Evolutionary conservation across 2,113 vertebrate species (phyloP).

Genomic region (Chroicocephalus ridibundus): DNA sequence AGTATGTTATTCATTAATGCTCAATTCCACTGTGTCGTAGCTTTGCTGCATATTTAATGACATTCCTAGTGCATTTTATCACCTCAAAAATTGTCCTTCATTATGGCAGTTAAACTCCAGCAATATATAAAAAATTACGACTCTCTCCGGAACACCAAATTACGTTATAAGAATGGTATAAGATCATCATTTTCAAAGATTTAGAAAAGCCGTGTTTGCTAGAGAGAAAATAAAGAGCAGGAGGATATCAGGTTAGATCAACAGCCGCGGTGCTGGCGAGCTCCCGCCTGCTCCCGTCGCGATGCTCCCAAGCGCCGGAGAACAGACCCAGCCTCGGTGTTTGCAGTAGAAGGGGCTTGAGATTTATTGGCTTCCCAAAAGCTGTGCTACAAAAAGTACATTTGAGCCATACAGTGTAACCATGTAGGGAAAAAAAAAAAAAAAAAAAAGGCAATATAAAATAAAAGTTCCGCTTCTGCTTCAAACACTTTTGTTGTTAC

Average conservation of each 20-base stretch:
- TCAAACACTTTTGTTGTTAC: background rate
- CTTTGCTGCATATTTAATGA: slow-evolving; percentile 32
- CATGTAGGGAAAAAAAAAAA: background rate
- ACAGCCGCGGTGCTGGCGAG: background rate
- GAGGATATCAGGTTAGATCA: background rate
- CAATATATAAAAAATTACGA: slow-evolving; percentile 37
- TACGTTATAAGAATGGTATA: background rate
- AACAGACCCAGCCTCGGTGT: background rate
- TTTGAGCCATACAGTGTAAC: background rate
- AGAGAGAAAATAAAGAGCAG: background rate
- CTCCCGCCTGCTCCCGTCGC: background rate
- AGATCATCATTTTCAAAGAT: slow-evolving; percentile 2
- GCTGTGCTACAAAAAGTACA: background rate
- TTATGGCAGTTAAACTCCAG: slow-evolving; percentile 41
- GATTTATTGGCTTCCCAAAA: background rate
- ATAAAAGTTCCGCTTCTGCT: background rate
- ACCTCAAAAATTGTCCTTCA: slow-evolving; percentile 53
- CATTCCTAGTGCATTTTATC: slow-evolving; percentile 24
- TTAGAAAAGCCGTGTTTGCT: background rate
- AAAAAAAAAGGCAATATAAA: background rate
- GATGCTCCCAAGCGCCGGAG: rapidly evolving
- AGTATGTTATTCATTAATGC: slow-evolving; percentile 34
- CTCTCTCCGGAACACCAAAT: slow-evolving; percentile 18
- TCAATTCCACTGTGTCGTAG: slow-evolving; percentile 17
- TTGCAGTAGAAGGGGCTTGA: background rate